Evolutionary conservation across 2,888 invertebrate genomes (phyloP).

Genomic region (Therioaphis trifolii): DNA sequence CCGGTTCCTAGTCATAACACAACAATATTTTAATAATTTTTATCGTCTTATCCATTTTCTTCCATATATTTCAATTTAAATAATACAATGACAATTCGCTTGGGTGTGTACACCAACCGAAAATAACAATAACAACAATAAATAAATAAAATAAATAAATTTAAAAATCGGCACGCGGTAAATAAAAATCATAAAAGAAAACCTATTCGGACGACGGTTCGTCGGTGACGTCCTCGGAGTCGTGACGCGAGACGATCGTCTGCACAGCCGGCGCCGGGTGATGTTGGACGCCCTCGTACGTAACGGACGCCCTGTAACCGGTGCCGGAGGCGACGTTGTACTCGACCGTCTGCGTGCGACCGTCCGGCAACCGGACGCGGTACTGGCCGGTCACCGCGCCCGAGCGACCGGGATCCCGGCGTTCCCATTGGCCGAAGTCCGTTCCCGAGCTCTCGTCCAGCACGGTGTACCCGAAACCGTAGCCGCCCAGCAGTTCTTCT

Average conservation of each 20-base stretch:
- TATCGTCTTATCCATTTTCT: no score
- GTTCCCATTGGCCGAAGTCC: conserved; percentile 48
- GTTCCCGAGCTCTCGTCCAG: conserved; percentile 17
- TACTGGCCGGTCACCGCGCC: conserved; percentile 23
- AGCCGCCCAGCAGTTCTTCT: neutral
- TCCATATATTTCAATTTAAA: no score
- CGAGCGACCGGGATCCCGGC: conserved; percentile 8
- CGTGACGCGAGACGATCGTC: neutral
- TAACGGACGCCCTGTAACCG: conserved; percentile 36
- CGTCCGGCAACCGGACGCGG: conserved; percentile 43
- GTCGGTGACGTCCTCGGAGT: neutral
- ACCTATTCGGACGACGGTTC: neutral
- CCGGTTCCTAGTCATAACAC: no score
- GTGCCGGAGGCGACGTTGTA: neutral
- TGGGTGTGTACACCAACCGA: no score
- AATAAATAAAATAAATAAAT: no score
- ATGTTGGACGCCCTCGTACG: conserved; percentile 31
- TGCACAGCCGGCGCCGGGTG: neutral
- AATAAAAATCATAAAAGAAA: neutral
- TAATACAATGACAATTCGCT: no score
- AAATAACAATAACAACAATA: no score
- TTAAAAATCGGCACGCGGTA: no score
- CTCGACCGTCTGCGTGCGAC: conserved; percentile 33
- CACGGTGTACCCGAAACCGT: conserved; percentile 29
- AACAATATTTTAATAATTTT: no score